Base-by-base conservation (phyloP, 2,797 vertebrate species). In the Loriculus beryllinus region DNA sequence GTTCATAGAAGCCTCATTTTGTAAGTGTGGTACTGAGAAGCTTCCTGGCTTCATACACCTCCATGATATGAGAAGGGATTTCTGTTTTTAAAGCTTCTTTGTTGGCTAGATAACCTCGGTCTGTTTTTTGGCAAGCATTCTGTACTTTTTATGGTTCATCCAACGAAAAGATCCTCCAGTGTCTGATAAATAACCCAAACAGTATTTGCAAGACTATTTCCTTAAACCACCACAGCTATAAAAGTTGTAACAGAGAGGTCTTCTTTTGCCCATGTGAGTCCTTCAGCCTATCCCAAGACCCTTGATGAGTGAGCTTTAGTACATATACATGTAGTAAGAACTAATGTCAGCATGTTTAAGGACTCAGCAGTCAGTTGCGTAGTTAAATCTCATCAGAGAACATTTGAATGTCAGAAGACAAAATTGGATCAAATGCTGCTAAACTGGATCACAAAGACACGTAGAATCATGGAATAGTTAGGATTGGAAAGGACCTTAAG, bases 391-490 rank as follows among this genome's bases (percentile, higher is more conserved):
- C 57, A 20, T 62, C 15, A 54, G 70, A 76, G 77, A 71, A 65
- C 10, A 10, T 49, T 56, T 86, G 69, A 64, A 49, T 78, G 26
- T 65, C 6, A 2, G 42, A 69, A 75, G 49, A 28, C 0, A 0
- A 65, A 35, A 10, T 45, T 75, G 49, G 7, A 28, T 64, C 42
- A 71, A 81, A 69, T 40, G 6, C 5, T 3, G 3, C 15, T 70
- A 40, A 69, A 42, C 0, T 63, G 31, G 12, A 37, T 72, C n/a
- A 67, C 0, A 4, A 26, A 69, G n/a, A 19, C 3, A 8, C 51
- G 31, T 52, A 52, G 29, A 52, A 31, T 51, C 17, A 19, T 52
- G 19, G 49, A 19, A 29, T 20, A n/a, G 51, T 52, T 12, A 31
- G 18, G 29, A 29, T 52, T 52, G 29, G 51, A 52, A 20, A n/a